Conservation (phyloP, 2,113 vertebrate genomes). For the Hassar affinis region DNA sequence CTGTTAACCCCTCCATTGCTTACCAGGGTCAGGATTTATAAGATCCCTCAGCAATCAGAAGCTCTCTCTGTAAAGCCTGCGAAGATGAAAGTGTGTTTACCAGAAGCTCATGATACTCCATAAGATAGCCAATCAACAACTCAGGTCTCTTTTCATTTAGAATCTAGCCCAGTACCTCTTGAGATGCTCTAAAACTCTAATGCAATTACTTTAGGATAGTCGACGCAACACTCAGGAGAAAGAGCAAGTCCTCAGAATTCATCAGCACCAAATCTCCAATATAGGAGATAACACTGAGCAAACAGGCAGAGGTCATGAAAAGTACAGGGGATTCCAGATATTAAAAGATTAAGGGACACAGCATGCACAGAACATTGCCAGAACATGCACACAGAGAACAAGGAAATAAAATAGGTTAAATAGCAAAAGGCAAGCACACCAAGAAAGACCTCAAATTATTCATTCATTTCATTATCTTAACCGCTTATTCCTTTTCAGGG, state of each 20-base stretch:
- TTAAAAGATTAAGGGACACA: not conserved
- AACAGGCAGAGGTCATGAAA: not conserved
- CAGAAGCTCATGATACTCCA: not conserved
- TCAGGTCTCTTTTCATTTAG: not conserved
- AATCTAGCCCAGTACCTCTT: not conserved
- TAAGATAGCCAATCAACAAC: not conserved
- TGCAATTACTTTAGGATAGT: not conserved
- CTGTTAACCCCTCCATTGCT: not conserved
- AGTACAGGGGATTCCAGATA: not conserved
- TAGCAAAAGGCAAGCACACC: not conserved
- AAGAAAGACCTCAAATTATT: not conserved
- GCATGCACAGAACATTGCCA: not conserved
- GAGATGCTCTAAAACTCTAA: not conserved
- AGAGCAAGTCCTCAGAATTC: not conserved
- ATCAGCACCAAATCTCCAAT: not conserved
- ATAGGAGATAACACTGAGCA: not conserved
- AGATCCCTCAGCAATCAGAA: not conserved
- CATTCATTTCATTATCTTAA: too few relatives aligned
- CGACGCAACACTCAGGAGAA: not conserved
- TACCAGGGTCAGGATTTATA: not conserved
- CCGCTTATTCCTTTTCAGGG: too few relatives aligned
- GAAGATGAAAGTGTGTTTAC: not conserved
- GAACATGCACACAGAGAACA: not conserved
- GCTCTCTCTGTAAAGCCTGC: not conserved
- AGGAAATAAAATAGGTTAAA: not conserved